Evolutionary conservation across 2,888 invertebrate genomes (phyloP).

Genomic region (Adelphocoris suturalis): DNA sequence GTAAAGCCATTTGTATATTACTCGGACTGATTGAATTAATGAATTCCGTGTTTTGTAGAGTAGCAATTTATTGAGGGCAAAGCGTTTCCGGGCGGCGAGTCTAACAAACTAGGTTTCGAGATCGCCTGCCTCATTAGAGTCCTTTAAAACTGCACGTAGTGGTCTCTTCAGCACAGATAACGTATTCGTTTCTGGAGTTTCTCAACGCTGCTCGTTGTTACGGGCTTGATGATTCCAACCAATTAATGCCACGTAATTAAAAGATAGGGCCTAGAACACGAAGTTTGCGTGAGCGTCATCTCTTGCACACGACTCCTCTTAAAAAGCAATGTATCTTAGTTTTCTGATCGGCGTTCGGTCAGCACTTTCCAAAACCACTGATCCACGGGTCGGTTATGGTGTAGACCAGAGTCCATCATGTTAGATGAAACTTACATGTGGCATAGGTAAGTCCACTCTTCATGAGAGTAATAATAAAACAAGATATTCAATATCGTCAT

Average conservation of each 20-base stretch:
- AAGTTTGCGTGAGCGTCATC: background rate
- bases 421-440: too few species aligned
- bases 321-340: too few species aligned
- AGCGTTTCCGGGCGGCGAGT: background rate
- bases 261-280: background rate
- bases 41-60: slow-evolving; percentile 15
- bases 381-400: too few species aligned
- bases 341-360: too few species aligned
- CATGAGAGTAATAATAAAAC: too few species aligned
- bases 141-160: slow-evolving; percentile 36
- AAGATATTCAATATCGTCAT: too few species aligned
- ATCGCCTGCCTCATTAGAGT: slow-evolving; percentile 57
- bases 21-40: background rate
- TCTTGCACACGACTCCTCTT: background rate
- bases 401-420: too few species aligned
- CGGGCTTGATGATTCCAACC: slow-evolving; percentile 9
- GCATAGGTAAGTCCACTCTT: too few species aligned
- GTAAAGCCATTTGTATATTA: background rate
- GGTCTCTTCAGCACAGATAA: background rate
- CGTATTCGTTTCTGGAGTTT: background rate
- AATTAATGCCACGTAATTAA: slow-evolving; percentile 34
- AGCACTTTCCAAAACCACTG: too few species aligned
- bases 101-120: slow-evolving; percentile 18
- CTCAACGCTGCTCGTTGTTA: background rate
- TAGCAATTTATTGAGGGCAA: slow-evolving; percentile 22